phyloP scores from a whole-genome alignment of 2,113 vertebrate species.

The Pangasianodon hypophthalmus region DNA sequence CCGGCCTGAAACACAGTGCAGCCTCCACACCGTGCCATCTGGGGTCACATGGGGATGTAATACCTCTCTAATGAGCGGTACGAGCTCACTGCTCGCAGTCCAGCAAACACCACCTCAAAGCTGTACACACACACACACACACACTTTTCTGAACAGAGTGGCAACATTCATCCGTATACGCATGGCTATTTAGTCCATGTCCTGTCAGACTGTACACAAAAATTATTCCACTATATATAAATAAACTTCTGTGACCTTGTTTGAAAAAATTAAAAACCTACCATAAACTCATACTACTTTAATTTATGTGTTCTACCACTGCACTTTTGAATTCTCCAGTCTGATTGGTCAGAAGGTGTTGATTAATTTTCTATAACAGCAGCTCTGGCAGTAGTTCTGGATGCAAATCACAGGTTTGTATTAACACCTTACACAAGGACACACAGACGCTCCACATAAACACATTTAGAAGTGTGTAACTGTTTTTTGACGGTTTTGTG shows the following conservation, averaged over 20 bases:
- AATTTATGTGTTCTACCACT: too few species aligned
- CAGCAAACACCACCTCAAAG: conserved; percentile 27
- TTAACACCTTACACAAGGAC: neutral
- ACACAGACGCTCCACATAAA: neutral
- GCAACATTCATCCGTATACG: neutral
- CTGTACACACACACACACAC: conserved; percentile 20
- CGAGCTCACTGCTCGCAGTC: neutral
- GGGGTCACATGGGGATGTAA: conserved; percentile 44
- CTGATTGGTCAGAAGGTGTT: neutral
- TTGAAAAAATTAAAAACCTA: neutral
- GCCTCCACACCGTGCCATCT: conserved; percentile 24
- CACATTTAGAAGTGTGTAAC: neutral
- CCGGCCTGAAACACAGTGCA: conserved; percentile 5
- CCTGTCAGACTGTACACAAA: neutral
- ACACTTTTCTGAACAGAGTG: neutral
- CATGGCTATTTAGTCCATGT: neutral
- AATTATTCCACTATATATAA: neutral
- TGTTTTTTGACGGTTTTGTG: too few species aligned
- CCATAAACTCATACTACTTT: neutral
- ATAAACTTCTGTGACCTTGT: neutral
- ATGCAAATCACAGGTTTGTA: neutral
- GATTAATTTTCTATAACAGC: neutral
- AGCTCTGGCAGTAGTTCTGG: neutral
- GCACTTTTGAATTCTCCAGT: neutral
- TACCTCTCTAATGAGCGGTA: conserved; percentile 17